phyloP scores from a whole-genome alignment of 2,888 invertebrate genomes.

The Aphodius sticticus region DNA sequence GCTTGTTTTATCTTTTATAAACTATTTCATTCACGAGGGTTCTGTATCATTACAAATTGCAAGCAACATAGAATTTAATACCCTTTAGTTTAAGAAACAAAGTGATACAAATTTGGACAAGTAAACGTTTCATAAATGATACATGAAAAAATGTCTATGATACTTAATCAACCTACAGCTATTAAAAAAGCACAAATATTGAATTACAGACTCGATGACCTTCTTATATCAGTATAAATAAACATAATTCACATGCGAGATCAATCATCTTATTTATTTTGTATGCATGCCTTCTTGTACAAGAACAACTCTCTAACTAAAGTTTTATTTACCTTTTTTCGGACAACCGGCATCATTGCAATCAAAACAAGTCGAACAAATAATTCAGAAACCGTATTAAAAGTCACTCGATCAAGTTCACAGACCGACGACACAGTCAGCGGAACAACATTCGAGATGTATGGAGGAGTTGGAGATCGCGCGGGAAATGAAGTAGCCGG shows the following conservation, averaged over 20 bases:
- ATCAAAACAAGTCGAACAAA: constrained; percentile 4
- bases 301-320: not conserved
- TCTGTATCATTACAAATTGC: too few species aligned
- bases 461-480: not conserved
- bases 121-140: too few species aligned
- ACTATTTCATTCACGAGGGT: too few species aligned
- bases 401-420: not conserved
- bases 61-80: too few species aligned
- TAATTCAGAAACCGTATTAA: not conserved
- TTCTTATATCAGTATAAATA: not conserved
- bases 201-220: too few species aligned
- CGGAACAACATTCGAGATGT: not conserved
- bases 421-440: not conserved
- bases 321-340: constrained; percentile 4
- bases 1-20: too few species aligned
- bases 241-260: not conserved
- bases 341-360: not conserved
- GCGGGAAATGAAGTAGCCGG: not conserved
- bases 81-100: too few species aligned
- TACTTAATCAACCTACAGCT: too few species aligned
- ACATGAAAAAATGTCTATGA: too few species aligned
- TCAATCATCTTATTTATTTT: constrained; percentile 24
- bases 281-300: not conserved
- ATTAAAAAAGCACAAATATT: too few species aligned
- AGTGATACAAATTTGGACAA: too few species aligned